These are phyloP conservation scores for Candoia aspera DNA, from an alignment of 2,113 vertebrate species.

Conservation along the genomic window DNA sequence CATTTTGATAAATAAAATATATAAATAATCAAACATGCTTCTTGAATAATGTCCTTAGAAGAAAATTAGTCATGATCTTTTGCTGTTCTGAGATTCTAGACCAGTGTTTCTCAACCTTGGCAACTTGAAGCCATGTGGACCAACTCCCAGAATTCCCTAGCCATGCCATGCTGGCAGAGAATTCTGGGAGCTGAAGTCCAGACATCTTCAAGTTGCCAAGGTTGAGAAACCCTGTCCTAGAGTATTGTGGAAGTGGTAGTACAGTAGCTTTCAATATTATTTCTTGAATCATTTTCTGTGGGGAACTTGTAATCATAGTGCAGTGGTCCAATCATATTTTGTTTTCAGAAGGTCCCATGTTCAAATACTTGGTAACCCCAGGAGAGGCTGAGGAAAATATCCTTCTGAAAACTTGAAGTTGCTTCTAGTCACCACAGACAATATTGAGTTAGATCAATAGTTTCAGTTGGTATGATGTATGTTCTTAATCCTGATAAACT, in stretches of 20 bases:
- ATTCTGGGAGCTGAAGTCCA: too few species aligned
- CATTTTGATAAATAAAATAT: not conserved
- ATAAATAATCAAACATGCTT: not conserved
- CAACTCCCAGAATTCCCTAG: too few species aligned
- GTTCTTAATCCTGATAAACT: not conserved
- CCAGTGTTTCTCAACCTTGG: too few species aligned
- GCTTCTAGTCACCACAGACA: not conserved
- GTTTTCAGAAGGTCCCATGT: not conserved
- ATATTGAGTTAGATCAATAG: not conserved
- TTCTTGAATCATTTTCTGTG: not conserved
- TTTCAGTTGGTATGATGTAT: not conserved
- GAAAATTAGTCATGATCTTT: not conserved
- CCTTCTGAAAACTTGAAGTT: not conserved
- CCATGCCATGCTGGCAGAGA: too few species aligned
- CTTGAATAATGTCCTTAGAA: not conserved
- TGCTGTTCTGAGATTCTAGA: not conserved
- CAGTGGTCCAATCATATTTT: not conserved
- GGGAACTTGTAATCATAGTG: not conserved
- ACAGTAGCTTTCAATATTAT: conserved; percentile 21
- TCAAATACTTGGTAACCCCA: not conserved
- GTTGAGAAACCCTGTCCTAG: not conserved
- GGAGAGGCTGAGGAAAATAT: not conserved
- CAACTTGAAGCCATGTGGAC: too few species aligned
- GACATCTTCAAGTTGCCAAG: too few species aligned
- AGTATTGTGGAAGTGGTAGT: not conserved